Conservation (phyloP, 2,888 invertebrate species). For the Scaptomyza caliginosa region DNA sequence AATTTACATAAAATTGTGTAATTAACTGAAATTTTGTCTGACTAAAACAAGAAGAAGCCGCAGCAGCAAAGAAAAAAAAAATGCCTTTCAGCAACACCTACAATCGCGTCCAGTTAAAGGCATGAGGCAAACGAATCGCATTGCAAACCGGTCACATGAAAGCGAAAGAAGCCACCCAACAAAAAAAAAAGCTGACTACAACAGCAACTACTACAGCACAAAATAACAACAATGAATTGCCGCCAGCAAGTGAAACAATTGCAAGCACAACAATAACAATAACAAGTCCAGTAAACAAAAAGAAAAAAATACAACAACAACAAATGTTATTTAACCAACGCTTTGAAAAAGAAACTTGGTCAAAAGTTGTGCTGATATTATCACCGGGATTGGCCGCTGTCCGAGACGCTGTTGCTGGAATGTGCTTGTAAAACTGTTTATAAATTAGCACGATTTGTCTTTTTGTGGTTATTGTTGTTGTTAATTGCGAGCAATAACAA, state of each 20-base stretch:
- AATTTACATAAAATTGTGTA: constrained; percentile 77
- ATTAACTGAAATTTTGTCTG: constrained; percentile 55
- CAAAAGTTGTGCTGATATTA: constrained; percentile 61
- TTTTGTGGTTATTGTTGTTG: constrained; percentile 15
- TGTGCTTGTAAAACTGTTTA: constrained; percentile 50
- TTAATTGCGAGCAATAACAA: constrained; percentile 19
- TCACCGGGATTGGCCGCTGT: constrained; percentile 23
- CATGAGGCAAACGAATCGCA: constrained; percentile 32
- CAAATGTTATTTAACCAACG: constrained; percentile 66
- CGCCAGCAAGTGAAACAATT: constrained; percentile 55
- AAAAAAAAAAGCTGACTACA: constrained; percentile 10
- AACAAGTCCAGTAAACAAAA: constrained; percentile 34
- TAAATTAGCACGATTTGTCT: constrained; percentile 67
- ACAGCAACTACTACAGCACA: constrained; percentile 18
- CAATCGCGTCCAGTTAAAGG: constrained; percentile 42
- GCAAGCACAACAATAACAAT: constrained; percentile 44
- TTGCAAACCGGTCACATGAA: constrained; percentile 47
- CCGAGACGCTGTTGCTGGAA: constrained; percentile 22
- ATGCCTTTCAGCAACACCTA: constrained; percentile 59
- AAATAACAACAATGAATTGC: constrained; percentile 31
- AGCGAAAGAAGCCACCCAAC: constrained; percentile 63
- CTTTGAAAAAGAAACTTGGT: constrained; percentile 63
- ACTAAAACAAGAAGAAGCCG: constrained; percentile 43
- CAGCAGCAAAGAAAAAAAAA: constrained; percentile 6
- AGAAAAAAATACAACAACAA: constrained; percentile 23